These are phyloP conservation scores for Agonopterix subpropinquella DNA, from an alignment of 2,888 invertebrate genomes.

Conservation along the genomic window DNA sequence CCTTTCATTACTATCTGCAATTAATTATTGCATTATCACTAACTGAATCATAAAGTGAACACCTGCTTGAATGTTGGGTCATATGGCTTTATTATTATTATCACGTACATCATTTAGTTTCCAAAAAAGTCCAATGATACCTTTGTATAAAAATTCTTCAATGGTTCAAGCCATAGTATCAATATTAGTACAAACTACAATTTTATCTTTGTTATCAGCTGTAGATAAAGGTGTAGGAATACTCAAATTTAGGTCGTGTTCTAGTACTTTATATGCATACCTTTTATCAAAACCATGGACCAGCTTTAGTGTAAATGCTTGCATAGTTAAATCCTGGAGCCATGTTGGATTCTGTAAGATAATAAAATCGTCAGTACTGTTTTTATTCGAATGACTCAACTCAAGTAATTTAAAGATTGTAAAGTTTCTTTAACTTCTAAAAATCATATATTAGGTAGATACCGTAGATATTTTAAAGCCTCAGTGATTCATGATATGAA, in stretches of 20 bases:
- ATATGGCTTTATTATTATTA: constrained; percentile 19
- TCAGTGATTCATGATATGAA: too few species aligned
- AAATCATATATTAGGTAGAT: too few species aligned
- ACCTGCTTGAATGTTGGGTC: constrained; percentile 31
- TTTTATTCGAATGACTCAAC: too few species aligned
- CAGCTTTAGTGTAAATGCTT: constrained; percentile 2
- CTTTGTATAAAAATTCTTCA: constrained; percentile 6
- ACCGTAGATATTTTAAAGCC: too few species aligned
- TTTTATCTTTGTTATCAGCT: constrained; percentile 67
- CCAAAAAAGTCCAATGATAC: constrained; percentile 14
- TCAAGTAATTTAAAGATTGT: too few species aligned
- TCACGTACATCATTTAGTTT: constrained; percentile 29
- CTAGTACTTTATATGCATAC: constrained; percentile 22
- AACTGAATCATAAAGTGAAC: constrained; percentile 16
- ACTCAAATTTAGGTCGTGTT: constrained; percentile 61
- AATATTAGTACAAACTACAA: constrained; percentile 35
- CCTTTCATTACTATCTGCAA: constrained; percentile 62
- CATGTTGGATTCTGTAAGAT: not conserved
- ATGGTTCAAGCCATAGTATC: constrained; percentile 25
- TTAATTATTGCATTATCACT: constrained; percentile 6
- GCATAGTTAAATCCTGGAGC: not conserved
- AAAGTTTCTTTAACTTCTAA: too few species aligned
- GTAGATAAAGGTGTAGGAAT: constrained; percentile 53
- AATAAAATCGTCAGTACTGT: too few species aligned
- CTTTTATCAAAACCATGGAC: constrained; percentile 27